Conservation (phyloP, 2,797 vertebrate genomes). For the Pagetopsis macropterus region DNA sequence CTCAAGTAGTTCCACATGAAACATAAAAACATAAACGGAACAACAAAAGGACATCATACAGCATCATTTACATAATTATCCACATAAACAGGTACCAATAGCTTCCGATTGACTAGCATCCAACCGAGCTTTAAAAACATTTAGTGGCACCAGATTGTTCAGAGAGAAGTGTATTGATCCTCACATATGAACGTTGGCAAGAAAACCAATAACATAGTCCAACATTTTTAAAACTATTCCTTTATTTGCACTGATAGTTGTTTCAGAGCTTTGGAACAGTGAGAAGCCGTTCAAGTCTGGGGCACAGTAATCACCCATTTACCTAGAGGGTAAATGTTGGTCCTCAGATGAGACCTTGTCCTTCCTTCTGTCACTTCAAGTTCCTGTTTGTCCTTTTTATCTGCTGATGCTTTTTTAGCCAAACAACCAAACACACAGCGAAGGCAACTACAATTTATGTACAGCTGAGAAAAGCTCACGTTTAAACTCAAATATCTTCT, state of each 20-base stretch:
- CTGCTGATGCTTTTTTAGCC: constrained; percentile 6
- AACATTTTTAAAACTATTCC: not conserved
- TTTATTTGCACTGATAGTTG: not conserved
- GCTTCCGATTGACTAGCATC: too few relatives aligned
- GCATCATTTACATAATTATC: too few relatives aligned
- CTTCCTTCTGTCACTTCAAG: constrained; percentile 20
- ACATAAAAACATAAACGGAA: too few relatives aligned
- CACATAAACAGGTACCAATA: too few relatives aligned
- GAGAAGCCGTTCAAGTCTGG: too few relatives aligned
- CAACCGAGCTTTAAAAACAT: too few relatives aligned
- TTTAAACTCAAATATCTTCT: not conserved
- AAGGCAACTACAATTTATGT: constrained; percentile 12
- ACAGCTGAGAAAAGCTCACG: not conserved
- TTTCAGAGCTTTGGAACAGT: not conserved
- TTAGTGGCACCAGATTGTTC: too few relatives aligned
- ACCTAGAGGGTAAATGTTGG: not conserved
- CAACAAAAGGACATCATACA: too few relatives aligned
- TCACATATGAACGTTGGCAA: not conserved
- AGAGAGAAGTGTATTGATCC: not conserved
- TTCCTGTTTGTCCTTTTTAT: constrained; percentile 13
- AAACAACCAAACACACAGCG: not conserved
- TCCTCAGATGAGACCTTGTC: constrained; percentile 4
- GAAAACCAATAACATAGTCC: not conserved
- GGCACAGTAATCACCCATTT: too few relatives aligned
- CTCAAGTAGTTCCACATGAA: too few relatives aligned